Evolutionary conservation across 2,797 vertebrate species (phyloP), one percentile per base, ranked within the genome.

Genomic region (Acrossocheilus wenchowensis): DNA sequence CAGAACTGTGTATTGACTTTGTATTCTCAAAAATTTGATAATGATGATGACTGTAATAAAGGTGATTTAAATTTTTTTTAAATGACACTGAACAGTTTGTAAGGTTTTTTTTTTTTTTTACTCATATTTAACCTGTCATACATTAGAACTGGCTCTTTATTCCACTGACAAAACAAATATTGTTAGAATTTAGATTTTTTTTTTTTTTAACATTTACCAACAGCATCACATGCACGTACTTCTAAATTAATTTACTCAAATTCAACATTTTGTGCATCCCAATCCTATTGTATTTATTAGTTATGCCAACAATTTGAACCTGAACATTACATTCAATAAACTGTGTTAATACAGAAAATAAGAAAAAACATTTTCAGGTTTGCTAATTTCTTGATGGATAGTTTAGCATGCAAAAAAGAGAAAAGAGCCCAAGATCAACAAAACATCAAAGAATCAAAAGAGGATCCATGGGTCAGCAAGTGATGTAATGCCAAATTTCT

Each of bases 1-100:
- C 64, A 69, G 77, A 72, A 36, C 83, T 85, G 72, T 71, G 82
- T 69, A 26, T 85, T 87, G 36, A 45, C 23, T 78, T 72, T 62
- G n/a, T 84, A 75, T 43, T 68, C 21, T 41, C 52, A 60, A 26
- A 71, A 66, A 48, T 87, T 52, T 64, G 74, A 69, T 78, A 23
- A 82, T 68, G 39, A 64, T 41, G 57, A 64, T 66, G 19, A 48
- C 50, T 30, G 15, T 64, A 14, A 45, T n/a, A 57, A 83, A 50
- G 39, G 6, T 45, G 72, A 36, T 26, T 83, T 17, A 7, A 39
- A 5, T n/a, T n/a, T n/a, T n/a, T n/a, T n/a, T 1, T 26, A 30
- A 39, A 41, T 39, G 3, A 57, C 3, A 17, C 9, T 41, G 6
- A 36, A 60, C 26, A 74, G 77, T 57, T 36, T 36, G 2, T 36